Base-by-base conservation (phyloP, 2,888 invertebrate genomes). In the Oxycera nigricornis region DNA sequence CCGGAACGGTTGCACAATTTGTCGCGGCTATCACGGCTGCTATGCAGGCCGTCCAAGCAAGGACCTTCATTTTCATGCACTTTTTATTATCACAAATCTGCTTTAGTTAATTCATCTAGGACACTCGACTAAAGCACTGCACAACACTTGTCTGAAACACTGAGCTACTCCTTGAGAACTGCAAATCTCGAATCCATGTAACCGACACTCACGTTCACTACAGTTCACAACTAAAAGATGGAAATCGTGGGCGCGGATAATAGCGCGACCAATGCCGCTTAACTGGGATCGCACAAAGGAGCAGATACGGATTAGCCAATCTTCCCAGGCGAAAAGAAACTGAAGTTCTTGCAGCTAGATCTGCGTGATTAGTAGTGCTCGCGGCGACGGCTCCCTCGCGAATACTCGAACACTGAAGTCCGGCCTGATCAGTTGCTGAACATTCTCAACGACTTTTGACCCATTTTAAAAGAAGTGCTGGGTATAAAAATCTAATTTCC, bases 361-460 rank as follows among this genome's bases (percentile, higher is more conserved):
- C 55, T 70, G 14, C 14, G 31, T 30, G n/a, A 28, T 50, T 26
- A 46, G 68, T 81, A 81, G 83, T 83, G 83, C 83, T 81, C 84
- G 81, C 84, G 83, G 80, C 85, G 82, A 84, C 82, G 81, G 83
- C 81, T 82, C 80, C 82, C 81, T 83, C 84, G 84, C 82, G 82
- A 85, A 85, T 85, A 85, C 84, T 82, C 78, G 80, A 79, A 79
- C 79, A 79, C 78, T 78, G 75, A 41, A 62, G 57, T 79, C 75
- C 75, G 79, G 77, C 76, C 74, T 76, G 78, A 78, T 77, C 77
- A 77, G 78, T 79, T 75, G 79, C 78, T 79, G 79, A 77, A 78
- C 76, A 76, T 73, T 76, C 73, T 77, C 77, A 75, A 76, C 80
- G 83, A 83, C 85, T 85, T 84, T 84, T 85, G 84, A 84, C 83